These are phyloP conservation scores for Nannobrachium achirus DNA, from an alignment of 2,113 vertebrate genomes.

Conservation along the genomic window DNA sequence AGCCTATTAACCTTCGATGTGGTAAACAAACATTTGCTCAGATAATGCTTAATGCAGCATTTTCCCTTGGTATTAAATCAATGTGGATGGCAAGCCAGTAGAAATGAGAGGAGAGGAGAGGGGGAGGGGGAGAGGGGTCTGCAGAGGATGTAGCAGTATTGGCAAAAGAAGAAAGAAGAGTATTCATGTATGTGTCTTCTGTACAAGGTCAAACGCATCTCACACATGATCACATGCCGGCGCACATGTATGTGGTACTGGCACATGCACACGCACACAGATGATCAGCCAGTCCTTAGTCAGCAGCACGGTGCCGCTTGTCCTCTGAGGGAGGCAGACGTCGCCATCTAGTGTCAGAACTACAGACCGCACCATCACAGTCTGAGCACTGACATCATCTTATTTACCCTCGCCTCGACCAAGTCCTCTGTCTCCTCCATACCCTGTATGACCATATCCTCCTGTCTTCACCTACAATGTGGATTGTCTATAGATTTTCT, in stretches of 20 bases:
- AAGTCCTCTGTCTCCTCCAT: neutral
- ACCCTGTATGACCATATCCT: too few species aligned
- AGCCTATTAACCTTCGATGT: constrained; percentile 29
- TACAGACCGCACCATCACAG: constrained; percentile 21
- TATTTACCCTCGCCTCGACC: constrained; percentile 2
- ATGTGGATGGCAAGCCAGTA: constrained; percentile 11
- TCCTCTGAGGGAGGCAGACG: constrained; percentile 43
- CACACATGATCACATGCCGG: constrained; percentile 52
- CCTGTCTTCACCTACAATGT: too few species aligned
- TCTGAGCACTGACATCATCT: constrained; percentile 34
- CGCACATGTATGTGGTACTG: constrained; percentile 58
- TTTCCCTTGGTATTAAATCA: constrained; percentile 13
- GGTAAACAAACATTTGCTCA: constrained; percentile 19
- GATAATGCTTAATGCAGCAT: constrained; percentile 27
- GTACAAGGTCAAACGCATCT: constrained; percentile 65
- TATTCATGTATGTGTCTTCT: constrained; percentile 49
- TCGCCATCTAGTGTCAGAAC: constrained; percentile 67
- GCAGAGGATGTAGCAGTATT: constrained; percentile 16
- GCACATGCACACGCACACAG: constrained; percentile 27
- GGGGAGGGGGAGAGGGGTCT: neutral
- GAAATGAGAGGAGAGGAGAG: constrained; percentile 6
- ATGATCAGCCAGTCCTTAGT: constrained; percentile 62
- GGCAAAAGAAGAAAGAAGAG: constrained; percentile 33
- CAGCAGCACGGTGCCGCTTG: constrained; percentile 63
- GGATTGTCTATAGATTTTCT: too few species aligned